Evolutionary conservation across 2,113 vertebrate species (phyloP).

Genomic region (Excalfactoria chinensis): DNA sequence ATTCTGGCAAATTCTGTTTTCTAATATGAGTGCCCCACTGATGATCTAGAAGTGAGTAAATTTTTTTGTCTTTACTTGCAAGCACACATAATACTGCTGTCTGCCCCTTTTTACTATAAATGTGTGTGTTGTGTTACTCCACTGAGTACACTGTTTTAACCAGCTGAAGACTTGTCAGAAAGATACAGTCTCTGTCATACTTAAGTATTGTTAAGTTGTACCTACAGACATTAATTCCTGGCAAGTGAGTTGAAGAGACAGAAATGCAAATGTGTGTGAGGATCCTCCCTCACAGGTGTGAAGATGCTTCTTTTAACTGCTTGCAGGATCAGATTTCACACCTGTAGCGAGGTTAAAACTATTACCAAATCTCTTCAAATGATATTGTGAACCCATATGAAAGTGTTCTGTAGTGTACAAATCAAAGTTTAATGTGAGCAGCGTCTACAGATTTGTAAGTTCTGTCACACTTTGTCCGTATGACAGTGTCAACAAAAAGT

Average conservation of each 20-base stretch:
- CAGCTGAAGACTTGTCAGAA: background rate
- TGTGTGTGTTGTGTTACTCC: background rate
- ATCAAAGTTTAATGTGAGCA: background rate
- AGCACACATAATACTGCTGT: background rate
- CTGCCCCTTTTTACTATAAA: background rate
- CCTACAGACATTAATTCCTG: background rate
- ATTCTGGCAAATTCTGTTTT: background rate
- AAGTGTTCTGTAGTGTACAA: background rate
- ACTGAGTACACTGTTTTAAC: background rate
- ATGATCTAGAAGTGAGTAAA: background rate
- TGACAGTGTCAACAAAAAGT: background rate
- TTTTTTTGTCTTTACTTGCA: background rate
- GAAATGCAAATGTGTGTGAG: background rate
- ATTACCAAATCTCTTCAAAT: background rate
- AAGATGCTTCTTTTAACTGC: background rate
- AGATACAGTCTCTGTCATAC: background rate
- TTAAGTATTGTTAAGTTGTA: background rate
- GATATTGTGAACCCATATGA: background rate
- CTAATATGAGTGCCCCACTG: background rate
- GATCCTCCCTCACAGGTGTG: background rate
- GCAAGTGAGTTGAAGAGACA: background rate
- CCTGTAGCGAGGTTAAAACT: background rate
- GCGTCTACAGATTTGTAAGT: background rate
- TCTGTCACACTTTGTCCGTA: background rate
- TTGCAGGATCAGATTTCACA: background rate